Evolutionary conservation across 2,888 invertebrate genomes (phyloP).

Genomic region (Tenthredo amoena): DNA sequence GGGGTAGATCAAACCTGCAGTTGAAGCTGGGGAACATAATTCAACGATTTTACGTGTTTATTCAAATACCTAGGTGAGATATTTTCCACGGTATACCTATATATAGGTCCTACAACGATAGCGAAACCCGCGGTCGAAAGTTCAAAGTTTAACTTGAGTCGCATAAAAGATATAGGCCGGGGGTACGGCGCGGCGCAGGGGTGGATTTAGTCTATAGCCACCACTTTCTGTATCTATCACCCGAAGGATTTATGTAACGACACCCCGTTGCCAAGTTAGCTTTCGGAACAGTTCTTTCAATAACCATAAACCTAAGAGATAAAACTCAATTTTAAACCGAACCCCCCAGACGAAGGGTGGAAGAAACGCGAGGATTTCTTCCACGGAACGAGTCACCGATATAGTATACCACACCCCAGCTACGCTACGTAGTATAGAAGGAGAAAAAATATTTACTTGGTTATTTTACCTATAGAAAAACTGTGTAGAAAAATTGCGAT

Average conservation of each 20-base stretch:
- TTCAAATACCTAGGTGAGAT: neutral
- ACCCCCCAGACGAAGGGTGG: slow-evolving; percentile 14
- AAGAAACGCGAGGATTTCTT: slow-evolving; percentile 22
- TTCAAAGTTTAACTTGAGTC: slow-evolving; percentile 38
- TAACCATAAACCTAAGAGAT: slow-evolving; percentile 56
- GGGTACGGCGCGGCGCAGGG: neutral
- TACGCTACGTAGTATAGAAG: neutral
- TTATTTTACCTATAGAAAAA: too few species aligned
- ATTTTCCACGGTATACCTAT: neutral
- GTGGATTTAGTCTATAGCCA: neutral
- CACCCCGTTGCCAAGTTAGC: slow-evolving; percentile 55
- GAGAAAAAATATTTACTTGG: too few species aligned
- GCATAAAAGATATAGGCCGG: slow-evolving; percentile 40
- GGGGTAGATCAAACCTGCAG: neutral
- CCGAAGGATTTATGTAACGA: slow-evolving; percentile 54
- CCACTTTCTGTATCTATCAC: slow-evolving; percentile 52
- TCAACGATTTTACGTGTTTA: neutral
- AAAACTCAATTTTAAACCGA: slow-evolving; percentile 56
- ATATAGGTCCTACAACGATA: neutral
- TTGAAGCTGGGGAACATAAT: neutral
- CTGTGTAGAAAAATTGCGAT: too few species aligned
- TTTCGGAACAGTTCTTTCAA: slow-evolving; percentile 55
- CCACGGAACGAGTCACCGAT: neutral
- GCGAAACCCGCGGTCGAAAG: slow-evolving; percentile 5
- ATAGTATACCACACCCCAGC: neutral